Conservation (phyloP, 2,888 invertebrate species). For the Junonia oenone region DNA sequence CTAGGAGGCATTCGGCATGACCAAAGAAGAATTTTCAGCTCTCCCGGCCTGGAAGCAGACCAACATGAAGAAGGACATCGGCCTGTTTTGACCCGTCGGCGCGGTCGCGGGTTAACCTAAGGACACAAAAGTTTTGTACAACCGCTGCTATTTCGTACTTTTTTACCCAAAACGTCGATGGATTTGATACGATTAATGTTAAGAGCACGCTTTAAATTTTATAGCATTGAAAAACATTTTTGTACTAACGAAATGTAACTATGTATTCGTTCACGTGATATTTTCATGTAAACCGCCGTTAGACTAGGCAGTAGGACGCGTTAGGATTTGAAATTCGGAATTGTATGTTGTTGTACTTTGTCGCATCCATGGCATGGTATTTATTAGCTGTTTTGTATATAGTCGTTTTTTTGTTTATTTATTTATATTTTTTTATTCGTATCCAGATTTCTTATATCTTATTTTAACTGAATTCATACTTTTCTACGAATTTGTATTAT, state of each 20-base stretch:
- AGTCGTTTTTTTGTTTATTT: slow-evolving; percentile 32
- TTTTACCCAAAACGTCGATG: slow-evolving; percentile 63
- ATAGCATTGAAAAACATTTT: slow-evolving; percentile 8
- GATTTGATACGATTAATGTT: slow-evolving; percentile 70
- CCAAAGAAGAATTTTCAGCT: slow-evolving; percentile 89
- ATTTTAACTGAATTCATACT: slow-evolving; percentile 8
- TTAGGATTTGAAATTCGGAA: slow-evolving; percentile 47
- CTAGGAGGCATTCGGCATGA: slow-evolving; percentile 87
- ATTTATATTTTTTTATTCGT: slow-evolving; percentile 1
- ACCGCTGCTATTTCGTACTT: slow-evolving; percentile 68
- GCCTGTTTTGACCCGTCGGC: slow-evolving; percentile 86
- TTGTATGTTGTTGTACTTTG: slow-evolving; percentile 48
- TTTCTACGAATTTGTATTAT: slow-evolving; percentile 19
- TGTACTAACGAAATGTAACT: slow-evolving; percentile 51
- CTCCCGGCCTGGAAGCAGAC: slow-evolving; percentile 95
- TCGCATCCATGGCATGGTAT: slow-evolving; percentile 44
- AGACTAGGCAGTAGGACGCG: slow-evolving; percentile 39
- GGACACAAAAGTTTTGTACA: slow-evolving; percentile 52
- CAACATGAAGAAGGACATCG: slow-evolving; percentile 92
- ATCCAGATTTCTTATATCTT: slow-evolving; percentile 2
- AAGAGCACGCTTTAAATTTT: slow-evolving; percentile 70
- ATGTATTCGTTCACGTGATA: slow-evolving; percentile 72
- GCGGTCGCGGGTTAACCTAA: slow-evolving; percentile 17
- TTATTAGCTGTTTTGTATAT: slow-evolving; percentile 50
- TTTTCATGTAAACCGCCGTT: slow-evolving; percentile 61